phyloP scores from a whole-genome alignment of 2,113 vertebrate genomes.

The Rhizomys pruinosus region DNA sequence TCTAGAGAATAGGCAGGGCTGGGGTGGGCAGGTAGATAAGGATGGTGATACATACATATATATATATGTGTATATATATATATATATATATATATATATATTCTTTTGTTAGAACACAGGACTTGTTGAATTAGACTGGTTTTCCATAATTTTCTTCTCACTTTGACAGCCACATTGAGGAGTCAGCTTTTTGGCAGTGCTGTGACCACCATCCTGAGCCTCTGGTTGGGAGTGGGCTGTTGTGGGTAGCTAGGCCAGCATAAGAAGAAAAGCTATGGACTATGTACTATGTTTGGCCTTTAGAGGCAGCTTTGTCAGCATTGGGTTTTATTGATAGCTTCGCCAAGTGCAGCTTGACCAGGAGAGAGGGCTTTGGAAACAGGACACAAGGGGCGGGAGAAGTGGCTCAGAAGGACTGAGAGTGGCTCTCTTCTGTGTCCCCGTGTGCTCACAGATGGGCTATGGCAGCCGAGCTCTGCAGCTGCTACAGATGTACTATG shows the following conservation, averaged over 20 bases:
- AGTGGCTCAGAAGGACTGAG: not conserved
- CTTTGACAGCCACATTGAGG: not conserved
- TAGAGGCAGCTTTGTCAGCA: not conserved
- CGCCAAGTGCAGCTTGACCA: not conserved
- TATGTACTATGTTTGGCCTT: not conserved
- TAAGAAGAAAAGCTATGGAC: not conserved
- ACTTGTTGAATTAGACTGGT: not conserved
- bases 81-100: too few species aligned
- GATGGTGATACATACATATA: not conserved
- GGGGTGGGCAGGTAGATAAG: not conserved
- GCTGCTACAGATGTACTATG: slow-evolving; percentile 96
- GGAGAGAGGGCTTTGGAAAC: not conserved
- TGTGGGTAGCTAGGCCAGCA: too few species aligned
- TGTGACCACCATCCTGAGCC: not conserved
- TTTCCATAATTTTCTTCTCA: not conserved
- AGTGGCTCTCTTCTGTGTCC: not conserved
- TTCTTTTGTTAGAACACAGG: not conserved
- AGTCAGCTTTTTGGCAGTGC: not conserved
- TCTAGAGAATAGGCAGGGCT: not conserved
- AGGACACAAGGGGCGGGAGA: not conserved
- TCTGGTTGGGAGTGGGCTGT: not conserved
- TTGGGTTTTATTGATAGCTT: not conserved
- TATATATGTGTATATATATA: accelerated
- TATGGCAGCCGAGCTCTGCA: slow-evolving; percentile 95
- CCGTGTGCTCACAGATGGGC: slow-evolving; percentile 92